Evolutionary conservation across 2,797 vertebrate species (phyloP), one percentile per base, ranked within the genome.

Genomic region (Sebastes cheni): DNA sequence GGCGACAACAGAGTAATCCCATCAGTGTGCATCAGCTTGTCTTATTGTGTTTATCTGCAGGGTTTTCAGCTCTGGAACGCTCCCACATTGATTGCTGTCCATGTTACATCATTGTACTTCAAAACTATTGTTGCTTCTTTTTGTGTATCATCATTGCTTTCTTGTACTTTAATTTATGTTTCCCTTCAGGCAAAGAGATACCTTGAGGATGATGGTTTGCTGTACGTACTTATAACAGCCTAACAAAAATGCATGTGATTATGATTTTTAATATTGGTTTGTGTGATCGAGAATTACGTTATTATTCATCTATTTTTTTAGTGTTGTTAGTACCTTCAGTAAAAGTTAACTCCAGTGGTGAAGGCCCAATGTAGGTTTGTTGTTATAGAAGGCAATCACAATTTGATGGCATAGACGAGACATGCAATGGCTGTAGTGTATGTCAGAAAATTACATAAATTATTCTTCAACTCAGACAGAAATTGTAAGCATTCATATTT

Each of bases 11-110:
- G 72, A 77, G 65, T 92, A 93, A 95, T 95, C 91, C 87, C 90
- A 93, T 93, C 92, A 95, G 84, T 90, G 91, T 85, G 86, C 81
- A 90, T 83, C 90, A 86, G 87, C 81, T 79, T 75, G 80, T 91
- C 84, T 89, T 89, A 88, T 87, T 93, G 92, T 93, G 83, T 91
- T 90, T 89, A 88, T 91, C 86, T 82, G 84, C 86, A 85, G 87
- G 89, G 67, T 89, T 92, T 87, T 86, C 67, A 80, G 83, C 72
- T 85, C 81, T 82, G 81, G 66, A 90, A 91, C 90, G 89, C 79
- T 90, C 79, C 46, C 78, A 81, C 84, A 90, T 75, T 89, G 89
- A 92, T 86, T 82, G 85, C 80, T 76, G 79, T 85, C 77, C 73
- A 83, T 75, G 30, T 58, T 6, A 56, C 18, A 1, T 54, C 42